phyloP scores from a whole-genome alignment of 2,797 vertebrate species.

The Clamator glandarius region DNA sequence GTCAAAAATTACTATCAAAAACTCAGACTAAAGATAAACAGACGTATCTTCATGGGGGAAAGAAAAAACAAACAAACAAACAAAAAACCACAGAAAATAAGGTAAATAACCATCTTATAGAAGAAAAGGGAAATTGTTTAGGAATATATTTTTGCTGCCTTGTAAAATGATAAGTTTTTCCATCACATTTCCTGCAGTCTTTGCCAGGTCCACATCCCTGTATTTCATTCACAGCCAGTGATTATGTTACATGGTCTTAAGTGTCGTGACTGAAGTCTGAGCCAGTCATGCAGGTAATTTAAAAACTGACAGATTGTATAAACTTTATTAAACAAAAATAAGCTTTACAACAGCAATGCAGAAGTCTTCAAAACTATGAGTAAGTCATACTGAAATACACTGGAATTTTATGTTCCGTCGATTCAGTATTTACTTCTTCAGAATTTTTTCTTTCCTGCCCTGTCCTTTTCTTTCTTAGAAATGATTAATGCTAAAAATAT shows the following conservation, averaged over 20 bases:
- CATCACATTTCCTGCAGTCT: background rate
- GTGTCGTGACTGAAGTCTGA: constrained; percentile 38
- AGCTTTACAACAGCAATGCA: constrained; percentile 6
- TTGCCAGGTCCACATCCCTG: constrained; percentile 27
- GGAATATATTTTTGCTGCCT: background rate
- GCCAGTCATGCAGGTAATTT: constrained; percentile 63
- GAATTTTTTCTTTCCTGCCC: background rate
- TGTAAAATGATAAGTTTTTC: constrained; percentile 11
- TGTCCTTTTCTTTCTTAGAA: background rate
- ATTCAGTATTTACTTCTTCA: background rate
- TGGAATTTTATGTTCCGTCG: background rate
- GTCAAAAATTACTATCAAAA: background rate
- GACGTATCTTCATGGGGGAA: background rate
- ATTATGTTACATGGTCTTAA: constrained; percentile 49
- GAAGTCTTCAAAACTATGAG: background rate
- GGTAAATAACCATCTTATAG: background rate
- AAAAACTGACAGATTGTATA: constrained; percentile 55
- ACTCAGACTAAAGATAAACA: background rate
- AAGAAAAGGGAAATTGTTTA: background rate
- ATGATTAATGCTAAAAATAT: background rate
- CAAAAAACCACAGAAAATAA: background rate
- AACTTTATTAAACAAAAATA: constrained; percentile 63
- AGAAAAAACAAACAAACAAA: background rate
- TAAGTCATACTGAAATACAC: background rate
- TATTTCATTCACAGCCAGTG: constrained; percentile 51